phyloP scores from a whole-genome alignment of 2,888 invertebrate genomes.

The Pharmacophagus antenor region DNA sequence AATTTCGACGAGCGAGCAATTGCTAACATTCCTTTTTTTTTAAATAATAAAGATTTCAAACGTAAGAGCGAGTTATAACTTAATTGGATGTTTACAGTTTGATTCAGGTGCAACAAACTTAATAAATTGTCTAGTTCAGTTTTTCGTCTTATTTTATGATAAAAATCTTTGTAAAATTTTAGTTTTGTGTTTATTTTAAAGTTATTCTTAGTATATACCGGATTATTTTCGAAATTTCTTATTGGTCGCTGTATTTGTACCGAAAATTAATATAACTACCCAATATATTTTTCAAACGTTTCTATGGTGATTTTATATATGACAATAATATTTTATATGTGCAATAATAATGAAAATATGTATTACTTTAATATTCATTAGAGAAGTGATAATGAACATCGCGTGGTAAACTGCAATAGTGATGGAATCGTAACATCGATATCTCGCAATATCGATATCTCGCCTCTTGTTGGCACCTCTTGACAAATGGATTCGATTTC shows the following conservation, averaged over 20 bases:
- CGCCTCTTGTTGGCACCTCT: conserved; percentile 15
- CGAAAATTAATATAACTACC: no score
- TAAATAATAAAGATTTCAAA: conserved; percentile 9
- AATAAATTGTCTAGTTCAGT: neutral
- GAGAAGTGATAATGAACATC: conserved; percentile 3
- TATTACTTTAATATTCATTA: conserved; percentile 3
- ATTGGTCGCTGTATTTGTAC: no score
- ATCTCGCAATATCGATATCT: conserved; percentile 17
- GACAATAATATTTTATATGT: no score
- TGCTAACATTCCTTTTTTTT: conserved; percentile 8
- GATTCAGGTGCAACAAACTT: neutral
- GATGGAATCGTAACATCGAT: conserved; percentile 19
- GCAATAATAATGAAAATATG: neutral
- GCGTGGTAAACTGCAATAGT: conserved; percentile 17
- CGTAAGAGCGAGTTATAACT: conserved; percentile 9
- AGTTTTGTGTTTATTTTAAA: neutral
- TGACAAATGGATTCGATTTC: conserved; percentile 61
- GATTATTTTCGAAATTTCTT: no score
- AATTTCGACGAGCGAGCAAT: conserved; percentile 20
- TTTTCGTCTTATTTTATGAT: neutral
- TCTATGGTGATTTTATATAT: no score
- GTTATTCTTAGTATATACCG: no score
- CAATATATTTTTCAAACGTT: no score
- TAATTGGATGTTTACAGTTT: conserved; percentile 20
- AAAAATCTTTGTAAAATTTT: neutral